Base-by-base conservation (phyloP, 2,113 vertebrate species). In the Aix galericulata region DNA sequence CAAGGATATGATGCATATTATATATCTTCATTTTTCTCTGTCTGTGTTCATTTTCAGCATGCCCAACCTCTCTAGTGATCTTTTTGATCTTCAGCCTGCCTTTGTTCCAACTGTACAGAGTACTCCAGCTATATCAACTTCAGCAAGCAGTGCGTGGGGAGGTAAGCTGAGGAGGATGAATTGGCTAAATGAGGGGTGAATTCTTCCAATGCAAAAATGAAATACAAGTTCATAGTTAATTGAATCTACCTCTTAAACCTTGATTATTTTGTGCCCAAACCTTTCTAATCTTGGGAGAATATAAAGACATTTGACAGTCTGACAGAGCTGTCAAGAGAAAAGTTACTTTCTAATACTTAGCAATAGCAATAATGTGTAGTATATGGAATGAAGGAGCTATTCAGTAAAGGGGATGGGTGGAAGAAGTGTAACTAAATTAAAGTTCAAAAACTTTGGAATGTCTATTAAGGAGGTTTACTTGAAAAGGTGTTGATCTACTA, bases 1-100 rank as follows among this genome's bases (percentile, higher is more conserved):
- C 34, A 67, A 77, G 36, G 58, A 77, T 80, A 17, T 15, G 40
- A 31, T 62, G 53, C 31, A 26, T 86, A 7, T 72, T 82, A 27
- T 2, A 0, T 31, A 34, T 26, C 13, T 91, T 79, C 11, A 38
- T 44, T 9, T 63, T 81, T 88, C 12, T 89, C 12, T 89, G 10
- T 84, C 17, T 84, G 27, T 92, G n/a, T 83, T 58, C 36, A 53
- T 91, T 74, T 69, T 50, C 97, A 99, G 99, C 97, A 98, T 99
- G 98, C 99, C 99, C 97, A 99, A 98, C 94, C 98, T 99, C 95
- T 98, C 97, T 96, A 98, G 97, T 95, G 99, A 99, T 97, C 98
- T 99, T 95, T 99, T 99, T 94, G 98, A 98, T 97, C 97, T 99
- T 91, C 99, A 99, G 96, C 98, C 98, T 75, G 98, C 95, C 26